These are phyloP conservation scores for Engystomops pustulosus DNA, from an alignment of 2,113 vertebrate genomes.

Conservation along the genomic window DNA sequence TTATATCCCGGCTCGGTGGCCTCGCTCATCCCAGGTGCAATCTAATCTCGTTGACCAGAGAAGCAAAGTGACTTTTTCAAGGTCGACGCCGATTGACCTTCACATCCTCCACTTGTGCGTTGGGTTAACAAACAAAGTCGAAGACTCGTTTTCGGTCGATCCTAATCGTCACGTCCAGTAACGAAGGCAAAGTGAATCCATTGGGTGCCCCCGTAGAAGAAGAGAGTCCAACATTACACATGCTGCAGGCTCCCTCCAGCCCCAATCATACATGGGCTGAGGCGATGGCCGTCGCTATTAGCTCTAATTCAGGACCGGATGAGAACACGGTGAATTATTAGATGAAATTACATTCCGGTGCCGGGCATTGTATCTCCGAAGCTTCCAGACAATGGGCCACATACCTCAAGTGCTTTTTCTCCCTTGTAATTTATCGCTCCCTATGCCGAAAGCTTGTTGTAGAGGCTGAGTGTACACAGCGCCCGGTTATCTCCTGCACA, in stretches of 20 bases:
- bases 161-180: not conserved
- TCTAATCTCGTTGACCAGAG: not conserved
- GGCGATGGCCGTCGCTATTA: constrained; percentile 7
- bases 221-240: not conserved
- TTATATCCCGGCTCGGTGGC: not conserved
- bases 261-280: constrained; percentile 33
- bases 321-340: constrained; percentile 45
- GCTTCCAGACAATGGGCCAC: constrained; percentile 48
- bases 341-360: constrained; percentile 37
- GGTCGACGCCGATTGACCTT: not conserved
- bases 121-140: not conserved
- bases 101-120: not conserved
- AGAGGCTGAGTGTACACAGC: constrained; percentile 57
- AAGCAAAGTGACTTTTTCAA: constrained; percentile 3
- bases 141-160: not conserved
- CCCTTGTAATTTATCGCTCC: constrained; percentile 41
- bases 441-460: constrained; percentile 21
- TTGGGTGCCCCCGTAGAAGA: not conserved
- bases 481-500: constrained; percentile 64
- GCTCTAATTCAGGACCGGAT: constrained; percentile 3
- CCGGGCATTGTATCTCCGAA: constrained; percentile 36
- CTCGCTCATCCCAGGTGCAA: not conserved
- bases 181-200: not conserved
- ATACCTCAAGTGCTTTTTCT: constrained; percentile 35
- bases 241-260: constrained; percentile 25